Conservation (phyloP, 35 echinoderm and acorn worm genomes). For the Patiria miniata region DNA sequence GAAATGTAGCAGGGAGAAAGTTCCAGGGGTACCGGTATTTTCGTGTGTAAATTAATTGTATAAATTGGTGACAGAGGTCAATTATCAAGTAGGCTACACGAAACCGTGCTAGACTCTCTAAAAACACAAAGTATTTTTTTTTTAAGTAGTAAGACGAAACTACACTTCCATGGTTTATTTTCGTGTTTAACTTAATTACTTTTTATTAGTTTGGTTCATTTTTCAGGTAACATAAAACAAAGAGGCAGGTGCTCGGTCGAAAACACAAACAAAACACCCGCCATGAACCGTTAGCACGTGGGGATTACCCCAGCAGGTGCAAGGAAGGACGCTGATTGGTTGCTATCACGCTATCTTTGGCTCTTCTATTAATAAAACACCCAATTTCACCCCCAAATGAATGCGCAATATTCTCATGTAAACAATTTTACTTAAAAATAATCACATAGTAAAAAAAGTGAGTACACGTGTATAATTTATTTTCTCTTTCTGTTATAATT, state of each 20-base stretch:
- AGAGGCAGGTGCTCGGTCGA: not conserved
- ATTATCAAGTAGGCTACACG: too few species aligned
- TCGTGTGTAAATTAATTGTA: too few species aligned
- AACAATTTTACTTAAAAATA: not conserved
- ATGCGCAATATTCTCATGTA: not conserved
- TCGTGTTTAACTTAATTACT: too few species aligned
- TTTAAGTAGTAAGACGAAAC: too few species aligned
- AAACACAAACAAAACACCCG: not conserved
- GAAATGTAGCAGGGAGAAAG: too few species aligned
- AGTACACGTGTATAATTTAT: not conserved
- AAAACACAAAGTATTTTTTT: too few species aligned
- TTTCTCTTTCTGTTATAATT: too few species aligned
- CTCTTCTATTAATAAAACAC: not conserved
- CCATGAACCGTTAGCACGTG: not conserved
- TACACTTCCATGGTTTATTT: too few species aligned
- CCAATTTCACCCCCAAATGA: not conserved
- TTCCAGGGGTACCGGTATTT: too few species aligned
- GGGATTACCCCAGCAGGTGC: conserved; percentile 31
- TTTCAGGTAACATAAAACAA: not conserved
- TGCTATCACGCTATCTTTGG: conserved; percentile 21
- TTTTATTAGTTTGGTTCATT: too few species aligned
- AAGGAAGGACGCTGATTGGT: not conserved
- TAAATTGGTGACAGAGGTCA: too few species aligned
- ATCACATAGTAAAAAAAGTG: not conserved
- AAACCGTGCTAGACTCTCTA: too few species aligned